Conservation (phyloP, 2,888 invertebrate species). For the Galeruca laticollis region DNA sequence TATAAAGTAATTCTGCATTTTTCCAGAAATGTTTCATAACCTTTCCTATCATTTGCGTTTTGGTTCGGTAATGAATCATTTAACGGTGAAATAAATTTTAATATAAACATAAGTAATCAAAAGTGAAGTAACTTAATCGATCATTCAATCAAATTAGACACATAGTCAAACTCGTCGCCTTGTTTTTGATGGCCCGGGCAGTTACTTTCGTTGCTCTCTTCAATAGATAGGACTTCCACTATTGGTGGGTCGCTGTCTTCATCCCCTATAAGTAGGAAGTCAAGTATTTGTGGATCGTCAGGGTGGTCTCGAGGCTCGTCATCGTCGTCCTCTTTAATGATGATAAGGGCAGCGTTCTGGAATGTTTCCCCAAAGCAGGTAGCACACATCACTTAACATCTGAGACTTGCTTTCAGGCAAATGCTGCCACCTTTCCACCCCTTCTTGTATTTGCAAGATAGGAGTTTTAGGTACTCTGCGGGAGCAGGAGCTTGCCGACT, state of each 20-base stretch:
- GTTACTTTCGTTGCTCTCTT: constrained; percentile 5
- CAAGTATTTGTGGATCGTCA: constrained; percentile 4
- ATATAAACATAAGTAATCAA: no score
- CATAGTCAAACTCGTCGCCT: constrained; percentile 1
- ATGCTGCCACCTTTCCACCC: not conserved
- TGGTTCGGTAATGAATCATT: no score
- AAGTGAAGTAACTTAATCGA: no score
- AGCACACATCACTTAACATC: not conserved
- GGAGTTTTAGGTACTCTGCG: not conserved
- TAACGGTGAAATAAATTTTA: no score
- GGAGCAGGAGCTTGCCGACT: constrained; percentile 1
- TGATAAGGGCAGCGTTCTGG: constrained; percentile 15
- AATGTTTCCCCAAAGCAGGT: constrained; percentile 8
- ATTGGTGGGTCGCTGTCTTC: not conserved
- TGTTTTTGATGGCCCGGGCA: not conserved
- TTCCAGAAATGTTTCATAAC: no score
- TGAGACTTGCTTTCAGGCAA: constrained; percentile 1
- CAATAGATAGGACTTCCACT: not conserved
- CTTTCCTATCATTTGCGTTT: no score
- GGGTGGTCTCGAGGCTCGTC: constrained; percentile 12
- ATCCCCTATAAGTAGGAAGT: not conserved
- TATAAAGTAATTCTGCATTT: no score
- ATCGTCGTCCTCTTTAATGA: constrained; percentile 18
- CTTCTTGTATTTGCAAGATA: not conserved
- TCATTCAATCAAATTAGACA: no score